Percentiles rank a stretch among this genome's conserved stretches.
These are phyloP conservation scores for Bucorvus abyssinicus DNA, from an alignment of 2,797 vertebrate genomes.

Conservation along the genomic window DNA sequence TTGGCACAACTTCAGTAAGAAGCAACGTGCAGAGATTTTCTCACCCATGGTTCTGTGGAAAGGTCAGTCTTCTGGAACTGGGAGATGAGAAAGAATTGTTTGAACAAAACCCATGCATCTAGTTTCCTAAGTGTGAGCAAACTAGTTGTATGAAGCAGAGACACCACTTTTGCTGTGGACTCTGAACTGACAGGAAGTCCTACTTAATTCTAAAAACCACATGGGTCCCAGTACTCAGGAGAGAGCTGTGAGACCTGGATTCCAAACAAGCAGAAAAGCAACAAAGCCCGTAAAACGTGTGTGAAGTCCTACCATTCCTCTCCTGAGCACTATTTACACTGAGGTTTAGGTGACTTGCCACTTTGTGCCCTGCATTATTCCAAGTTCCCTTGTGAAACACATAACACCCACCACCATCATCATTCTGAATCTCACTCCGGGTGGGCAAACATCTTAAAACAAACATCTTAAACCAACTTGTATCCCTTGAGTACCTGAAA, in stretches of 20 bases:
- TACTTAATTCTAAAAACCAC: neutral
- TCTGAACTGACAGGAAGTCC: neutral
- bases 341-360: neutral
- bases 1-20: neutral
- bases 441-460: neutral
- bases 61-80: neutral
- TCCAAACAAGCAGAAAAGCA: neutral
- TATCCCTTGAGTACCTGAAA: neutral
- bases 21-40: neutral
- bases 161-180: neutral
- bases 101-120: neutral
- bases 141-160: neutral
- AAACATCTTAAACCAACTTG: neutral
- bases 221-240: neutral
- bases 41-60: neutral
- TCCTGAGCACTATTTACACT: neutral
- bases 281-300: fast-evolving
- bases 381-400: neutral
- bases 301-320: neutral
- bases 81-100: neutral
- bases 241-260: neutral
- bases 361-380: fast-evolving
- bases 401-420: fast-evolving
- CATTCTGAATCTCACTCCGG: neutral
- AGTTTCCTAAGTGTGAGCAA: neutral